phyloP scores from a whole-genome alignment of 2,797 vertebrate genomes.

The Notolabrus celidotus region DNA sequence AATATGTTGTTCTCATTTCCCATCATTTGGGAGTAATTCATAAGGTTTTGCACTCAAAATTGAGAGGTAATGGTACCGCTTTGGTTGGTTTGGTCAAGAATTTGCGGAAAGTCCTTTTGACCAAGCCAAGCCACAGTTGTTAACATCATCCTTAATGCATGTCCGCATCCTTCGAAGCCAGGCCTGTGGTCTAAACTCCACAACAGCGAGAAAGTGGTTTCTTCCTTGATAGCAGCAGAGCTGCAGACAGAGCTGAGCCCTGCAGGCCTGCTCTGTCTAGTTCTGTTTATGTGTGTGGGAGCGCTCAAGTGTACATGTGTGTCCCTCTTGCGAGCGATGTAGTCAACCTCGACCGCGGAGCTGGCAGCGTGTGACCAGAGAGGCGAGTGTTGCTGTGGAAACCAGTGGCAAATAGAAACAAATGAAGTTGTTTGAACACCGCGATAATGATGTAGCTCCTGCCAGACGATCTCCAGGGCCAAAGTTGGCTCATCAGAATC shows the following conservation, averaged over 20 bases:
- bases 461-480: constrained; percentile 41
- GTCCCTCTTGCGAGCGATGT: constrained; percentile 51
- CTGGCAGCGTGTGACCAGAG: constrained; percentile 87
- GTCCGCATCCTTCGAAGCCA: constrained; percentile 50
- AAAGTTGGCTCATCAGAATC: constrained; percentile 30
- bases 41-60: constrained; percentile 13
- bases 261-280: constrained; percentile 18
- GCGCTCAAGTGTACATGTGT: constrained; percentile 2
- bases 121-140: constrained; percentile 46
- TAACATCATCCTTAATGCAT: constrained; percentile 48
- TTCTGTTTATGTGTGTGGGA: neutral
- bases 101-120: constrained; percentile 38
- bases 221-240: constrained; percentile 23
- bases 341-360: constrained; percentile 85
- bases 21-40: neutral
- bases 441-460: constrained; percentile 79
- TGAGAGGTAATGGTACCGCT: constrained; percentile 18
- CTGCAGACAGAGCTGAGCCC: constrained; percentile 19
- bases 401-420: constrained; percentile 82
- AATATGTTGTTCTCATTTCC: constrained; percentile 16
- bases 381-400: constrained; percentile 87
- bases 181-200: constrained; percentile 41
- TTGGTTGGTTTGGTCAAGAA: constrained; percentile 23
- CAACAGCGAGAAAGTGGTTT: constrained; percentile 23
- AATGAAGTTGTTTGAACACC: constrained; percentile 79